phyloP scores from a whole-genome alignment of 2,797 vertebrate genomes.

The Kryptolebias ocellatus region DNA sequence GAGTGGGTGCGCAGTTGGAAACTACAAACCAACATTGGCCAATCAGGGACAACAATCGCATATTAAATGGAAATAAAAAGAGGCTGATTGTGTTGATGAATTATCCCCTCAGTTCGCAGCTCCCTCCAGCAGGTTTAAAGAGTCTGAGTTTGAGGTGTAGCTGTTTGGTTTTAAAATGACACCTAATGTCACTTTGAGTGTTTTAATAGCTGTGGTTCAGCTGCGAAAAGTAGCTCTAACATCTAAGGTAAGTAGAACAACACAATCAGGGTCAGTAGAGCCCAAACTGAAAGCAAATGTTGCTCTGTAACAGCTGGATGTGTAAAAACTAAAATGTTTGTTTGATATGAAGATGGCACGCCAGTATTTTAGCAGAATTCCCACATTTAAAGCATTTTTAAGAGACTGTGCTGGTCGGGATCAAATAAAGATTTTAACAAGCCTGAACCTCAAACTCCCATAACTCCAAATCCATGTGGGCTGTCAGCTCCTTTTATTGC shows the following conservation, averaged over 20 bases:
- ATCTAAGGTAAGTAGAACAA: background rate
- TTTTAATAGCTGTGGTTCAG: background rate
- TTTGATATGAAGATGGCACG: background rate
- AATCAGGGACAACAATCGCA: background rate
- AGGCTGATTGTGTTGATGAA: too few relatives aligned
- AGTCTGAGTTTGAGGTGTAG: background rate
- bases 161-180: background rate
- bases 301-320: background rate
- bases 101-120: background rate
- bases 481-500: constrained; percentile 38
- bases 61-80: too few relatives aligned
- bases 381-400: constrained; percentile 7
- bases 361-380: background rate
- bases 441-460: constrained; percentile 15
- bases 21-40: too few relatives aligned
- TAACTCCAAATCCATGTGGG: constrained; percentile 21
- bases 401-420: background rate
- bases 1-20: too few relatives aligned
- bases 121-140: background rate
- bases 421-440: background rate
- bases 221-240: background rate
- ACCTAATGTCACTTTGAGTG: background rate
- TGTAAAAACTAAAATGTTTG: background rate
- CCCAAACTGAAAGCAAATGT: too few relatives aligned
- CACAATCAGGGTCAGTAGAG: too few relatives aligned